Evolutionary conservation across 2,888 invertebrate genomes (phyloP).

Genomic region (Taenaris catops): DNA sequence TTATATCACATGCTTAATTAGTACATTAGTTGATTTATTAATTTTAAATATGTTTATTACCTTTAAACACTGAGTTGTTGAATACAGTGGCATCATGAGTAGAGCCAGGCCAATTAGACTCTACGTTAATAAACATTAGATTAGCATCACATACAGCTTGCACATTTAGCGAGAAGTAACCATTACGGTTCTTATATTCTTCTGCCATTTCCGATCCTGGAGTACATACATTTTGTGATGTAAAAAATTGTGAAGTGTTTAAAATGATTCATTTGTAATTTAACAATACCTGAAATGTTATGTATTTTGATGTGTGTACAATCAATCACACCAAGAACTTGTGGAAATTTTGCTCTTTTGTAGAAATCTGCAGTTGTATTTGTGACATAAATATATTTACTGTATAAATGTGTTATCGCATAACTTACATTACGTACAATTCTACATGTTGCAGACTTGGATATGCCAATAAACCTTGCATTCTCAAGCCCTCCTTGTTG

Average conservation of each 20-base stretch:
- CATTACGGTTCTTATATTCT: conserved; percentile 3
- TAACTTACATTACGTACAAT: conserved; percentile 2
- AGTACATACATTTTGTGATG: no score
- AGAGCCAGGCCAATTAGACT: conserved; percentile 6
- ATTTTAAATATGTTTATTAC: background rate
- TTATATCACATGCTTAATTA: no score
- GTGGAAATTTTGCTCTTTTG: conserved; percentile 3
- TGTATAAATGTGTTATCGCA: conserved; percentile 4
- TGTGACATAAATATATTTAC: conserved; percentile 1
- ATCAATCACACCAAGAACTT: conserved; percentile 6
- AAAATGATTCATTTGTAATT: background rate
- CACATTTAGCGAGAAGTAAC: conserved; percentile 4
- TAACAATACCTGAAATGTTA: background rate
- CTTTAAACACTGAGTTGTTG: conserved; percentile 3
- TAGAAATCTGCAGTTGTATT: conserved; percentile 6
- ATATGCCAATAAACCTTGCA: background rate
- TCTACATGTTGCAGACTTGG: background rate
- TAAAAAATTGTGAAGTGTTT: no score
- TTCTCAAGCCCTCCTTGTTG: no score
- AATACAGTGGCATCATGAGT: conserved; percentile 2
- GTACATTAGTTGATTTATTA: background rate
- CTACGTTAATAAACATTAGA: conserved; percentile 4
- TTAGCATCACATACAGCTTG: conserved; percentile 8
- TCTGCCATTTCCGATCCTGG: background rate
- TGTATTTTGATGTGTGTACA: conserved; percentile 8